A percentile compares a stretch with the other conserved stretches of the same genome.
These are phyloP conservation scores for Solenodon paradoxus DNA, from an alignment of 2,113 vertebrate genomes.

Conservation along the genomic window DNA sequence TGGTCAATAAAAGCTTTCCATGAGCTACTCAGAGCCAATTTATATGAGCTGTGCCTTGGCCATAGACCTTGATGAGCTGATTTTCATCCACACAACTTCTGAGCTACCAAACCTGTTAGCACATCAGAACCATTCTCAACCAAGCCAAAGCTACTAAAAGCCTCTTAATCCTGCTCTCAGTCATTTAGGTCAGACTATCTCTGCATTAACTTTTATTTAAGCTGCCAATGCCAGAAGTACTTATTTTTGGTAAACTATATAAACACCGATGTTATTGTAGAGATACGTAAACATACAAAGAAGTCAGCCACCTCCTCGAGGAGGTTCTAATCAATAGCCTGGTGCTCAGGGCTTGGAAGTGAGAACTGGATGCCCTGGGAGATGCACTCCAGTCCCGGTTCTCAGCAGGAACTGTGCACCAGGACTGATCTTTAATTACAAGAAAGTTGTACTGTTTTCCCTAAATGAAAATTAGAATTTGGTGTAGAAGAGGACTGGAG, in stretches of 20 bases:
- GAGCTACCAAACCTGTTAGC: background rate
- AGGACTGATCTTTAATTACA: slow-evolving; percentile 51
- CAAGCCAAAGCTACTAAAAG: slow-evolving; percentile 3
- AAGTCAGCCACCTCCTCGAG: background rate
- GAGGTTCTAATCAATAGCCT: background rate
- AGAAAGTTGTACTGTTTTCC: slow-evolving; percentile 43
- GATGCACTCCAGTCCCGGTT: background rate
- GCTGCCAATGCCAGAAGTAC: background rate
- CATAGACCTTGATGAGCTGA: background rate
- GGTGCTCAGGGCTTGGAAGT: background rate
- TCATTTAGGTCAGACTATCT: background rate
- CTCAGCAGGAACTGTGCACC: slow-evolving; percentile 13
- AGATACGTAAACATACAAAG: background rate
- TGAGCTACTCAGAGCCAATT: background rate
- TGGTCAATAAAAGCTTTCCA: background rate
- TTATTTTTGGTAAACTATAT: background rate
- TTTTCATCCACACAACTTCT: background rate
- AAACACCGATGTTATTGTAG: background rate
- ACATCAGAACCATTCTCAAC: background rate
- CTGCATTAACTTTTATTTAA: background rate
- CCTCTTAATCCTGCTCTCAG: background rate
- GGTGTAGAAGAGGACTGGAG: slow-evolving; percentile 38
- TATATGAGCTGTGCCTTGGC: background rate
- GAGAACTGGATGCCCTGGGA: accelerated
- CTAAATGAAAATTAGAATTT: slow-evolving; percentile 46